These are phyloP conservation scores for Seriola aureovittata DNA, from an alignment of 2,113 vertebrate genomes.

Conservation along the genomic window DNA sequence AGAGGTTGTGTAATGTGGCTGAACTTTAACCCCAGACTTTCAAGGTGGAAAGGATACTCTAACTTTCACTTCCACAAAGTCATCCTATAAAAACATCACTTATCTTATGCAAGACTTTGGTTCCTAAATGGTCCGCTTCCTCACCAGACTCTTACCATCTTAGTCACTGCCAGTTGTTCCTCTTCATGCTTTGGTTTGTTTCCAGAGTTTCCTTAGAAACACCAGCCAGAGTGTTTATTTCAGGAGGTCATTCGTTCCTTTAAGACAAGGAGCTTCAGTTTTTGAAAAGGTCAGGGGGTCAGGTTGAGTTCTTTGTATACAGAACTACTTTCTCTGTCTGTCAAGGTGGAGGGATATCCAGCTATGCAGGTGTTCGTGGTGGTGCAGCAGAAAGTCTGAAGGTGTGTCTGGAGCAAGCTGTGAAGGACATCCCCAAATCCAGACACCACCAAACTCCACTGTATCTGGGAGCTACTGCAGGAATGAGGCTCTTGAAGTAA, in stretches of 20 bases:
- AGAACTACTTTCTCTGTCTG: conserved; percentile 31
- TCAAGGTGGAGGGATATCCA: conserved; percentile 80
- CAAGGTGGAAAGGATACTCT: not conserved
- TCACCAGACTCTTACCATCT: not conserved
- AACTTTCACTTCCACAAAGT: conserved; percentile 42
- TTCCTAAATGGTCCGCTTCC: conserved; percentile 33
- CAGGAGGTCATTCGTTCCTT: not conserved
- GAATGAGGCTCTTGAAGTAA: conserved; percentile 91
- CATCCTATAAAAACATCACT: fast-evolving
- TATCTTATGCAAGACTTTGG: conserved; percentile 29
- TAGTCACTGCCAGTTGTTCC: conserved; percentile 42
- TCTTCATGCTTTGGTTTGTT: conserved; percentile 19
- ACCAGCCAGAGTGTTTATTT: not conserved
- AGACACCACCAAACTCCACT: conserved; percentile 79
- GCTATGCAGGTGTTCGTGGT: conserved; percentile 64
- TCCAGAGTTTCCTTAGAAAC: conserved; percentile 44
- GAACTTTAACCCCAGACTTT: not conserved
- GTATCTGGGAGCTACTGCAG: conserved; percentile 89
- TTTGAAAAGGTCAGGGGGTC: conserved; percentile 12
- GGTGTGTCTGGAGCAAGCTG: conserved; percentile 82
- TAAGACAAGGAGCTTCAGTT: conserved; percentile 25
- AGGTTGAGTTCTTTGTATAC: not conserved
- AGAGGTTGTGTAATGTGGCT: not conserved
- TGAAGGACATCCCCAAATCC: conserved; percentile 78
- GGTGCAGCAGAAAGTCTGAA: conserved; percentile 77